Conservation (phyloP, 2,113 vertebrate genomes). For the Puffinus mauretanicus region DNA sequence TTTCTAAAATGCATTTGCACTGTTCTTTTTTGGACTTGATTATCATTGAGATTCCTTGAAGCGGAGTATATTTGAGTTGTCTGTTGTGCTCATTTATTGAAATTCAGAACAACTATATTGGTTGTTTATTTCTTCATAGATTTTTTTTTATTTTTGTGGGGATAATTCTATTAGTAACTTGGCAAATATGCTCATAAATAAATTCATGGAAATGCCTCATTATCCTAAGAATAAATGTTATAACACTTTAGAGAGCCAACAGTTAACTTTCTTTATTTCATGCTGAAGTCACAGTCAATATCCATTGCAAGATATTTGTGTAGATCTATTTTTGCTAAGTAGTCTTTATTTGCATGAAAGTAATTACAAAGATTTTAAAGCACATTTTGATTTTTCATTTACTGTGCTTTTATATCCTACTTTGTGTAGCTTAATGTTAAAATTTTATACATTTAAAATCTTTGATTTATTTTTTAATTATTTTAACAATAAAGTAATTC, state of each 20-base stretch:
- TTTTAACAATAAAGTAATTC: not conserved
- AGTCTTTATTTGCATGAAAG: not conserved
- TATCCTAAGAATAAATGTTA: not conserved
- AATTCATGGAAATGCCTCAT: not conserved
- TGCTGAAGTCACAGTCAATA: not conserved
- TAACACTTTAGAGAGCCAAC: not conserved
- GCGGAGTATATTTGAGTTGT: not conserved
- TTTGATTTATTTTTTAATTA: not conserved
- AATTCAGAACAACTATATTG: not conserved
- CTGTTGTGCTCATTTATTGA: not conserved
- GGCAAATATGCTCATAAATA: not conserved
- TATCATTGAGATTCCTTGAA: not conserved
- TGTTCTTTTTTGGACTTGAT: not conserved
- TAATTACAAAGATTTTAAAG: not conserved
- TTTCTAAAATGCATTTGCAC: not conserved
- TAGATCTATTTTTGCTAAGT: not conserved
- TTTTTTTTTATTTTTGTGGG: not conserved
- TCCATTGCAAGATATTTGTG: not conserved
- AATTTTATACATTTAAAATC: not conserved
- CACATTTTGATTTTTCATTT: not conserved
- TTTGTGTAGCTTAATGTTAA: not conserved
- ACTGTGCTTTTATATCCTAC: not conserved
- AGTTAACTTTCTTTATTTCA: not conserved
- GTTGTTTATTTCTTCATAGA: not conserved
- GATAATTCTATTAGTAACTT: not conserved